Evolutionary conservation across 2,888 invertebrate species (phyloP).

Genomic region (Apamea sordens): DNA sequence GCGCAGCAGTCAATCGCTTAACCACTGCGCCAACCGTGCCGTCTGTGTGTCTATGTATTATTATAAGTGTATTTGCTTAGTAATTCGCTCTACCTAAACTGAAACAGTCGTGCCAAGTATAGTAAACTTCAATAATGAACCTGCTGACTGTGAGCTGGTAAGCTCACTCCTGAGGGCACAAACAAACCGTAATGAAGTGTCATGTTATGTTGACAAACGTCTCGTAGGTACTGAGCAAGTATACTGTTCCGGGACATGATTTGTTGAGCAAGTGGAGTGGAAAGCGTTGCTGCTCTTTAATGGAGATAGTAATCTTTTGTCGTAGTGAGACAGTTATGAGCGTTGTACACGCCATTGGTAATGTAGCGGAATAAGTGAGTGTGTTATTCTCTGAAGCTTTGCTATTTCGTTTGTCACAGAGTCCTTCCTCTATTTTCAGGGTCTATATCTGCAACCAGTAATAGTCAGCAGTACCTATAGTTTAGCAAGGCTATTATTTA

Average conservation of each 20-base stretch:
- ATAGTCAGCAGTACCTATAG: too few relatives aligned
- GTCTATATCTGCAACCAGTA: too few relatives aligned
- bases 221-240: slow-evolving; percentile 27
- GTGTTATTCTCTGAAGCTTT: neutral
- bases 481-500: neutral
- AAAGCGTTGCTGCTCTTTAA: slow-evolving; percentile 16
- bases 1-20: too few relatives aligned
- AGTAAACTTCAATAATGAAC: slow-evolving; percentile 40
- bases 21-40: too few relatives aligned
- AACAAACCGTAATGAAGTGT: slow-evolving; percentile 49
- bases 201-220: slow-evolving; percentile 48
- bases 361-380: neutral
- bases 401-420: neutral
- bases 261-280: slow-evolving; percentile 23
- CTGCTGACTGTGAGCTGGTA: too few relatives aligned
- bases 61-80: slow-evolving; percentile 7
- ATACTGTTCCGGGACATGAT: slow-evolving; percentile 43
- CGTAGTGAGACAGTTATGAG: neutral
- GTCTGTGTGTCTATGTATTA: too few relatives aligned
- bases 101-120: slow-evolving; percentile 18
- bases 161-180: slow-evolving; percentile 11
- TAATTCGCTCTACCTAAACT: slow-evolving; percentile 7
- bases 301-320: slow-evolving; percentile 43
- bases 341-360: neutral
- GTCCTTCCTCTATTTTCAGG: too few relatives aligned